Evolutionary conservation across 2,888 invertebrate species (phyloP).

Genomic region (Phania funesta): DNA sequence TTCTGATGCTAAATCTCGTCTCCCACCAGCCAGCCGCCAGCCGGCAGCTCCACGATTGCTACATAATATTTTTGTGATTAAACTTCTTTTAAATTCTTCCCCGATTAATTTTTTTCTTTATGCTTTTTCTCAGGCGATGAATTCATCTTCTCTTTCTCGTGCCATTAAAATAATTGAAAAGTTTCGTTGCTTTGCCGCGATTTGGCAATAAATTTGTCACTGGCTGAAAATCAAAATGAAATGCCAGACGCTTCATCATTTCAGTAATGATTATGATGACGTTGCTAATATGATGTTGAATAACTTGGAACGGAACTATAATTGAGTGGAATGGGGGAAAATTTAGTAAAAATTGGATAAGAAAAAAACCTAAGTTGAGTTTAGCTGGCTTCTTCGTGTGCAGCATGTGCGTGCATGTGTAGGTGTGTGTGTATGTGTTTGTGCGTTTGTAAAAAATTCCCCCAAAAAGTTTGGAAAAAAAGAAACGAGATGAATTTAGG

Average conservation of each 20-base stretch:
- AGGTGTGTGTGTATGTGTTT: not conserved
- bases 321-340: not conserved
- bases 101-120: conserved; percentile 37
- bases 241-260: conserved; percentile 64
- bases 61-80: conserved; percentile 47
- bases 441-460: not conserved
- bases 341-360: not conserved
- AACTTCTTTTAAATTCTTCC: conserved; percentile 39
- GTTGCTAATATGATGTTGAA: conserved; percentile 74
- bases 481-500: conserved; percentile 51
- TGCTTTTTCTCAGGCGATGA: not conserved
- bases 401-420: not conserved
- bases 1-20: conserved; percentile 26
- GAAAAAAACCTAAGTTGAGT: conserved; percentile 57
- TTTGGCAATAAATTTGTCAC: conserved; percentile 74
- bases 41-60: not conserved
- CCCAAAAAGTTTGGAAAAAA: not conserved
- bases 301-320: conserved; percentile 41
- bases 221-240: conserved; percentile 64
- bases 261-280: conserved; percentile 74
- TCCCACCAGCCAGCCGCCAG: not conserved
- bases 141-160: conserved; percentile 25
- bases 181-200: conserved; percentile 58
- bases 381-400: conserved; percentile 39
- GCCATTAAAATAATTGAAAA: conserved; percentile 67